Base-by-base conservation (phyloP, 2,888 invertebrate genomes). In the Nowickia ferox region DNA sequence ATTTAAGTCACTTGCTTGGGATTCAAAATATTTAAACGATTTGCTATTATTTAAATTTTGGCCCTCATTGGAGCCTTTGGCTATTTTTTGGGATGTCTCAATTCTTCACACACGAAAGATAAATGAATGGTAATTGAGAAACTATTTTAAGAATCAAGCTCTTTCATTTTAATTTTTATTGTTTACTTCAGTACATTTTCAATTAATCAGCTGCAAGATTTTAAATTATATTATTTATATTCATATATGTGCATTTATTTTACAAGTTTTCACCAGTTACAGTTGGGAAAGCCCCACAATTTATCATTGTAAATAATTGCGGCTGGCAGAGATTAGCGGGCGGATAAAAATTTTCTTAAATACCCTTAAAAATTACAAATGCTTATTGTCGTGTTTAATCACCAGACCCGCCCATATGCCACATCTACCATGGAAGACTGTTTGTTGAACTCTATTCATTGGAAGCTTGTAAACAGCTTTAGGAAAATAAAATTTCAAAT, bases 261-360 rank as follows among this genome's bases (percentile, higher is more conserved):
- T 1, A 22, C 13, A 61, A 51, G 17, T 51, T 48, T n/a, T 51
- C 15, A 6, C 38, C 30, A 61, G 53, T 30, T 13, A 40, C 55
- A 51, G 51, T 59, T 55, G 65, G 51, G 22, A 66, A 66, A 66
- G 9, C 63, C 63, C 63, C 42, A 57, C 55, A 65, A 80, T 80
- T 80, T 72, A 57, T 80, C 72, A 80, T 65, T 55, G 72, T 13
- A 55, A 80, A 65, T 80, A 68, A 81, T 68, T 81, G 68, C 38
- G 46, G 46, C 30, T 38, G 15, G 48, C 63, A 48, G 17, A 82
- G 63, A 82, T 82, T 82, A 78, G 81, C 78, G 85, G 85, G 81
- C 85, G 85, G 77, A 85, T 57, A 63, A 69, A 78, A 75, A 40
- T 77, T 74, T 69, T 59, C 82, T 69, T 78, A 85, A 85, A 55